These are phyloP conservation scores for Rhadina sibilatrix DNA, from an alignment of 2,113 vertebrate genomes.

Conservation along the genomic window DNA sequence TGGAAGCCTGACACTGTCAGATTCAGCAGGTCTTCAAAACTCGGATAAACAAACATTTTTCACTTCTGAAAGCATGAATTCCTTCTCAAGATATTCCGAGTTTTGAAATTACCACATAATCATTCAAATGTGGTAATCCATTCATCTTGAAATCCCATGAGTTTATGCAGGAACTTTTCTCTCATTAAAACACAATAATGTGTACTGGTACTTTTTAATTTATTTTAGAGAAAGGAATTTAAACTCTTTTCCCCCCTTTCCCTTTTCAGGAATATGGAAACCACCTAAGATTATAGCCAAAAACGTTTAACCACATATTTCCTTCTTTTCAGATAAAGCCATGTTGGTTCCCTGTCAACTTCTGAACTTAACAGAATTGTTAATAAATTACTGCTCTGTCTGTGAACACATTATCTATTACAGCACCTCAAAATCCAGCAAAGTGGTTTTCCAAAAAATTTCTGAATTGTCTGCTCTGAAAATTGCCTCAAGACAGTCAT, in stretches of 20 bases:
- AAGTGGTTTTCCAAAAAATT: not conserved
- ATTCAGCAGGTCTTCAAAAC: not conserved
- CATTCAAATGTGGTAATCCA: not conserved
- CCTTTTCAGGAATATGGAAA: constrained; percentile 76
- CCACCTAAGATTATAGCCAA: constrained; percentile 64
- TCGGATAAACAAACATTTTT: not conserved
- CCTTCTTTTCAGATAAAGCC: constrained; percentile 84
- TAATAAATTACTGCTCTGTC: constrained; percentile 13
- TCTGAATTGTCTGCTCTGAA: not conserved
- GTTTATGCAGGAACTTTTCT: not conserved
- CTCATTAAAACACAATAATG: constrained; percentile 25
- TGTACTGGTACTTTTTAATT: constrained; percentile 1
- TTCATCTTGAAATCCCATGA: not conserved
- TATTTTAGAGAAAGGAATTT: constrained; percentile 16
- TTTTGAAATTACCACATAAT: not conserved
- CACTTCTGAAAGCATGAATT: not conserved
- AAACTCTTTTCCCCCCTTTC: constrained; percentile 21
- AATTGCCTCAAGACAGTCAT: not conserved
- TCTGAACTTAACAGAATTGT: constrained; percentile 37
- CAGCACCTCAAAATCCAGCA: not conserved
- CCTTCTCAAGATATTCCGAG: not conserved
- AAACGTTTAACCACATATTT: constrained; percentile 91
- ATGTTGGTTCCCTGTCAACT: constrained; percentile 66
- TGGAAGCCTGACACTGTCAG: not conserved
- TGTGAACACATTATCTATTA: not conserved